Base-by-base conservation (phyloP, 2,797 vertebrate species). In the Champsocephalus esox region DNA sequence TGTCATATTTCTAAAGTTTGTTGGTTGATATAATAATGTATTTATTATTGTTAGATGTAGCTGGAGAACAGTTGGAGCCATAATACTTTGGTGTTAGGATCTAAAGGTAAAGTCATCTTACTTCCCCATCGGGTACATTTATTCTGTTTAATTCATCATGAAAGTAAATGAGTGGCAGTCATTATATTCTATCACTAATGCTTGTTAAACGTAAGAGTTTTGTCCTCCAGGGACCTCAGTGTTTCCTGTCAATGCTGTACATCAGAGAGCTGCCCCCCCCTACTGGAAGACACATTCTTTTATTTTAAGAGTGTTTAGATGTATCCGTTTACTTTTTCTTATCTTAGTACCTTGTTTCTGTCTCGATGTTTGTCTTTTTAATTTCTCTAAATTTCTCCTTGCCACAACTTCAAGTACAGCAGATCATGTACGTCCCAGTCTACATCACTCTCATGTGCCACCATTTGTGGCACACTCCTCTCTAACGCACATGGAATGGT, bases 241-340 rank as follows among this genome's bases (percentile, higher is more conserved):
- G 70, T 60, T 70, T 66, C 45, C 28, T 70, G 44, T 52, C 70
- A 55, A 41, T 69, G 46, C 58, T 49, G 43, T 45, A 50, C 38
- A 54, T 66, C 70, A 51, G 57, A 55, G 41, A 44, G 60, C 21
- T 0, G 1, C 49, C 57, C 68, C 50, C 51, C 7, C 17, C 17
- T 32, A 52, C 32, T 57, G 44, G 43, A 45, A 63, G 54, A 74
- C 43, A 51, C 34, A 28, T 46, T 66, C 32, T 59, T 64, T 45
- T 51, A 80, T 70, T 79, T 72, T 24, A 82, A 34, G 38, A 68
- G 54, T 59, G 38, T 68, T 64, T 44, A 41, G 54, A 83, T 81
- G 24, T 34, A 77, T 78, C 65, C 63, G 60, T 82, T 87, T 70
- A 69, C 73, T 55, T 61, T 79, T 67, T 74, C 72, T 87, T 89